phyloP scores from a whole-genome alignment of 1,140 invertebrate species.

The Heliconius eleuchia region DNA sequence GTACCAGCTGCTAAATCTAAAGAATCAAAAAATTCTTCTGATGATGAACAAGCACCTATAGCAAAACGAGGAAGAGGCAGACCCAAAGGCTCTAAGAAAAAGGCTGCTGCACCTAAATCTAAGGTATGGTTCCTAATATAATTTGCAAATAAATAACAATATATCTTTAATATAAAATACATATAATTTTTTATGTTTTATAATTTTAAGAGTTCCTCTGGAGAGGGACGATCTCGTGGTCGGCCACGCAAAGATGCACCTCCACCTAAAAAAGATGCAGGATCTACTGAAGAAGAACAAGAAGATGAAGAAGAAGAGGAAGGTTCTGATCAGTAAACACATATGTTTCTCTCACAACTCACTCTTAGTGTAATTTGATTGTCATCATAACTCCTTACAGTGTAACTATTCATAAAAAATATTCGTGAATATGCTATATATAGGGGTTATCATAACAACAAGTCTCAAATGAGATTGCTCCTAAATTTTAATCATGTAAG shows the following conservation, averaged over 20 bases:
- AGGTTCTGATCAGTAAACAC: conserved; percentile 77
- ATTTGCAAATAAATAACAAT: background rate
- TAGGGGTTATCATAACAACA: conserved; percentile 73
- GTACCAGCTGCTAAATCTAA: conserved; percentile 67
- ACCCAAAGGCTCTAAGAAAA: conserved; percentile 81
- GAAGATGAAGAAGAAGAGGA: conserved; percentile 80
- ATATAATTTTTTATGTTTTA: background rate
- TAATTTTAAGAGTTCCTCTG: conserved; percentile 55
- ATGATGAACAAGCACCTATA: conserved; percentile 78
- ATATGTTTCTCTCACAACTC: conserved; percentile 58
- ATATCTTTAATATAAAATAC: background rate
- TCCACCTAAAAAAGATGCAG: conserved; percentile 76
- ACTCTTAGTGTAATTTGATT: conserved; percentile 77
- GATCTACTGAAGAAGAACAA: conserved; percentile 77
- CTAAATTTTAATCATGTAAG: conserved; percentile 72
- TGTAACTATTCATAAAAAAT: conserved; percentile 33
- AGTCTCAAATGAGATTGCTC: conserved; percentile 68
- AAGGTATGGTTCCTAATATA: conserved; percentile 56
- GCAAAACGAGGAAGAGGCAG: conserved; percentile 80
- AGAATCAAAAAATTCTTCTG: conserved; percentile 79
- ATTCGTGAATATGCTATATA: conserved; percentile 28
- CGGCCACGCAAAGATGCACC: conserved; percentile 77
- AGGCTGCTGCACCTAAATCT: conserved; percentile 62
- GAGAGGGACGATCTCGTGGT: conserved; percentile 74
- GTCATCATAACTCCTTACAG: conserved; percentile 69